These are phyloP conservation scores for Asobara japonica DNA, from an alignment of 1,140 invertebrate genomes.

Conservation along the genomic window DNA sequence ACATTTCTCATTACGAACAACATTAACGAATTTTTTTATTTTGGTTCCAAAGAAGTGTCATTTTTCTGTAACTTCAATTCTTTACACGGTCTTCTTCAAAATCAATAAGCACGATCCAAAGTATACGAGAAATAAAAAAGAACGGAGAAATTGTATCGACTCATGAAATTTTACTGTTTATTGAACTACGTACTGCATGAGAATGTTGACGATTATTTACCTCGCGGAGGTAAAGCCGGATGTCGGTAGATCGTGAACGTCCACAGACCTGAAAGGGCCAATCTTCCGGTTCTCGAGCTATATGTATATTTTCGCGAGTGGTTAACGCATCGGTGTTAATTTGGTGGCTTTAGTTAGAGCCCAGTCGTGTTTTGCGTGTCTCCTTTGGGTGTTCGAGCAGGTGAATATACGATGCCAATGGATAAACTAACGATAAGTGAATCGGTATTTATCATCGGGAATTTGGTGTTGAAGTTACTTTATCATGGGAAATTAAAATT, in stretches of 20 bases:
- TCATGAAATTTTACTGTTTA: background rate
- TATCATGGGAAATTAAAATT: conserved; percentile 24
- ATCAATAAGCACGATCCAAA: too few relatives aligned
- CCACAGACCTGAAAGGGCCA: conserved; percentile 25
- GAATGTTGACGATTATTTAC: conserved; percentile 14
- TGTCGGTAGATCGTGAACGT: conserved; percentile 19
- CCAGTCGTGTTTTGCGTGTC: background rate
- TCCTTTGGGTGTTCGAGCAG: conserved; percentile 43
- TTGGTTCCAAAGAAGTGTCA: too few relatives aligned
- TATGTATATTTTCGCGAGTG: conserved; percentile 26
- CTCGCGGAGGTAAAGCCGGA: background rate
- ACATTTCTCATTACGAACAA: too few relatives aligned
- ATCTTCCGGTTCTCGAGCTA: conserved; percentile 33
- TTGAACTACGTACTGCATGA: background rate
- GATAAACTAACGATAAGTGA: conserved; percentile 51
- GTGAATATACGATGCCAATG: conserved; percentile 38
- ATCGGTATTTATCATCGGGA: conserved; percentile 41
- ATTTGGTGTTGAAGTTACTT: conserved; percentile 44
- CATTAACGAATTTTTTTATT: too few relatives aligned
- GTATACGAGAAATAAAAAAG: background rate
- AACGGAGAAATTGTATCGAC: background rate
- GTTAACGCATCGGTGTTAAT: conserved; percentile 54
- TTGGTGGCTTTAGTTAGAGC: conserved; percentile 28
- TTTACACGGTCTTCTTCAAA: too few relatives aligned
- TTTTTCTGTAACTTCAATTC: too few relatives aligned